Conservation (phyloP, 2,888 invertebrate genomes). For the Portevinia maculata region DNA sequence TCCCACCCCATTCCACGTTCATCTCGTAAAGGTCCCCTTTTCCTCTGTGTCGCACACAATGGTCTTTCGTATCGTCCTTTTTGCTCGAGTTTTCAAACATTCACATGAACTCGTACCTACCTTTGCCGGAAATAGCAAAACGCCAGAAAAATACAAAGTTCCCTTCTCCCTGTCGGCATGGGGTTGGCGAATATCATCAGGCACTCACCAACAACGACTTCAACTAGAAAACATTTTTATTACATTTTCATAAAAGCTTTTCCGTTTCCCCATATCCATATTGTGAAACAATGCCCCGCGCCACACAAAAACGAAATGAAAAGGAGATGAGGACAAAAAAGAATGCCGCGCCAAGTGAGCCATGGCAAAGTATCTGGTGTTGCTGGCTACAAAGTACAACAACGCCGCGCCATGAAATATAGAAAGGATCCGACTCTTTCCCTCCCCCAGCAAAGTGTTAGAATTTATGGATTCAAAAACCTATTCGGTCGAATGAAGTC, state of each 20-base stretch:
- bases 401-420: neutral
- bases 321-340: neutral
- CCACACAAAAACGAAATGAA: slow-evolving; percentile 28
- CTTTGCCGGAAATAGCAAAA: slow-evolving; percentile 55
- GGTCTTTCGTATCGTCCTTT: slow-evolving; percentile 32
- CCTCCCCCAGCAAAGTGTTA: slow-evolving; percentile 18
- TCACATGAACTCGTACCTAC: neutral
- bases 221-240: slow-evolving; percentile 62
- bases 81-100: slow-evolving; percentile 7
- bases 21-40: slow-evolving; percentile 26
- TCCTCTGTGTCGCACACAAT: slow-evolving; percentile 44
- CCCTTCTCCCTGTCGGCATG: neutral
- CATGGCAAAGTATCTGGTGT: slow-evolving; percentile 48
- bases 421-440: slow-evolving; percentile 15
- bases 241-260: slow-evolving; percentile 68
- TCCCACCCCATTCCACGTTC: neutral
- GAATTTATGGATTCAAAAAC: slow-evolving; percentile 51
- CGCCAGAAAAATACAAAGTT: slow-evolving; percentile 39
- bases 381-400: slow-evolving; percentile 44
- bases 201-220: neutral
- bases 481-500: slow-evolving; percentile 51
- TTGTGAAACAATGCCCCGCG: slow-evolving; percentile 50
- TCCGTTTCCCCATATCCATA: slow-evolving; percentile 64
- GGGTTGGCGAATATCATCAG: neutral
- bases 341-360: slow-evolving; percentile 35